phyloP scores from a whole-genome alignment of 2,797 vertebrate genomes.

The Aphelocoma californica region DNA sequence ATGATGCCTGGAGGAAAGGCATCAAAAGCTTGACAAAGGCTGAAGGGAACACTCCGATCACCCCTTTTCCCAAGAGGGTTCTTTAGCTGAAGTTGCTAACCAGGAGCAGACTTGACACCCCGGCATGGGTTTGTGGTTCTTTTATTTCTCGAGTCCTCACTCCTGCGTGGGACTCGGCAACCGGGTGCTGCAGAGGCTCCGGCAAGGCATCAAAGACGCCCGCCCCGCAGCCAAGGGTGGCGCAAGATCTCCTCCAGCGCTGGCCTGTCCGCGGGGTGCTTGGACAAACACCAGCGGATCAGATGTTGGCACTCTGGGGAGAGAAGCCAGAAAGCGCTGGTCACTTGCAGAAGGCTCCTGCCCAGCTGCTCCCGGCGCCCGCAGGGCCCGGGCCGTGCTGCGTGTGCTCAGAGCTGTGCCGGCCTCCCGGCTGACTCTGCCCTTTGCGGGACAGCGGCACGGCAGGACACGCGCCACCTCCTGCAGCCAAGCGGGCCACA shows the following conservation, averaged over 20 bases:
- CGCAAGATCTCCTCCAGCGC: background rate
- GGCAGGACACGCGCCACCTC: no score
- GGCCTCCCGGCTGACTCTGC: background rate
- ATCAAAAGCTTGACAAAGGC: background rate
- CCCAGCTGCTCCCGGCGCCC: background rate
- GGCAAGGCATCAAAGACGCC: background rate
- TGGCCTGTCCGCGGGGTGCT: background rate
- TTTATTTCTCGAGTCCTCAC: background rate
- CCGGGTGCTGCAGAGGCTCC: no score
- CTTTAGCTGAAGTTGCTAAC: background rate
- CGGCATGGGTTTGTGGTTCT: fast-evolving
- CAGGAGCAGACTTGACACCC: background rate
- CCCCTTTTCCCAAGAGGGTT: no score
- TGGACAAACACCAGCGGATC: background rate
- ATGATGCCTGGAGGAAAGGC: background rate
- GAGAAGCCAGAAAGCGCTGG: background rate
- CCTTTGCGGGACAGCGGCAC: background rate
- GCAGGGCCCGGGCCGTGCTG: no score
- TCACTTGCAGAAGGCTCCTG: background rate
- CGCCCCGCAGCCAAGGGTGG: background rate
- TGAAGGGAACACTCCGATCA: background rate
- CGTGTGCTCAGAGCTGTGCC: background rate
- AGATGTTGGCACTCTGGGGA: background rate
- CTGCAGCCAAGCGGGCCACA: no score
- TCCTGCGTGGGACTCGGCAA: background rate